Base-by-base conservation (phyloP, 2,113 vertebrate species). In the Amblyopsis rosae region DNA sequence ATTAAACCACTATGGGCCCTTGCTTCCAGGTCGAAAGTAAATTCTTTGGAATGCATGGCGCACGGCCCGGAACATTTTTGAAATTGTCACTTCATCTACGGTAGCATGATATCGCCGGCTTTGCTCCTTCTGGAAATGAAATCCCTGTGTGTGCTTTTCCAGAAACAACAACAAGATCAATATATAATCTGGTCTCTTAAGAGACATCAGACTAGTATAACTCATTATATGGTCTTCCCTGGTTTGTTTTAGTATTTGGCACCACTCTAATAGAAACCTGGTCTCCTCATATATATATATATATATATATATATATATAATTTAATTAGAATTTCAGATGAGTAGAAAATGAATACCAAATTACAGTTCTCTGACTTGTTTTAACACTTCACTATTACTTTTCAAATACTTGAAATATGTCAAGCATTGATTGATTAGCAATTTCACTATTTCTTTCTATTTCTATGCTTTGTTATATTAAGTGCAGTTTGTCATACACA, bases 401-500 rank as follows among this genome's bases (percentile, higher is more conserved):
- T 79, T 76, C 75, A 77, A 69, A 77, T 79, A 82, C 82, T 82
- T 83, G 77, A 85, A 87, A 79, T 32, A 47, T 81, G 72, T 74
- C 68, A 73, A 72, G 69, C 17, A 77, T 51, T 62, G 58, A 76
- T 72, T 55, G 61, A 82, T 69, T 53, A 26, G 49, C 77, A 72
- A 26, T 71, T 68, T 51, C 66, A 65, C 67, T 17, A 46, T 83
- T 87, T 45, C 59, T 77, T 76, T 86, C 33, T 79, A 77, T 71
- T n/a, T 51, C 71, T 67, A 68, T 85, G 81, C 76, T 86, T 88
- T 87, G 70, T 87, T 84, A 84, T 87, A 77, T 83, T 80, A 81
- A 87, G 85, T 86, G 75, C 83, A 68, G 77, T 88, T 88, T 87
- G 79, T 86, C 79, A 82, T 72, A 86, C 71, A 57, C 58, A 80